Conservation (phyloP, 2,888 invertebrate genomes). For the Microctonus brassicae region DNA sequence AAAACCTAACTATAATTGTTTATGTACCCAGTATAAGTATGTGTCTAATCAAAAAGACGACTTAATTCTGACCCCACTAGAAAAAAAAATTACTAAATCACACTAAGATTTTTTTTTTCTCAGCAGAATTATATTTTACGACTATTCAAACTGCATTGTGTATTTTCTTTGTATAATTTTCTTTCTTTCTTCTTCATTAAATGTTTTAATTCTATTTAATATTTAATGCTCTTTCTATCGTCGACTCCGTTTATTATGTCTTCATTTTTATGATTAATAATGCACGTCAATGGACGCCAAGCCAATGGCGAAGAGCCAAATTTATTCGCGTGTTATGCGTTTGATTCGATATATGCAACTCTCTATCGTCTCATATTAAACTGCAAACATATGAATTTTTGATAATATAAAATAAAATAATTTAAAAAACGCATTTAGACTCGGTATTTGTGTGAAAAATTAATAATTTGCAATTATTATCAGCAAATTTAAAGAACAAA, state of each 20-base stretch:
- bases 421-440: neutral
- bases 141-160: constrained; percentile 7
- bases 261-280: constrained; percentile 51
- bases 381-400: neutral
- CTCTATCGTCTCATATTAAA: neutral
- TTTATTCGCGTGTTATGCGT: constrained; percentile 12
- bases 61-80: constrained; percentile 9
- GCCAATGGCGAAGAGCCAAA: constrained; percentile 46
- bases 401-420: no score
- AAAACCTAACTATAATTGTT: constrained; percentile 7
- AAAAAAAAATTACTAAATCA: constrained; percentile 23
- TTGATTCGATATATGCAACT: neutral
- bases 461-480: neutral
- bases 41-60: constrained; percentile 11
- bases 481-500: neutral
- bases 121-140: neutral
- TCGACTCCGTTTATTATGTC: constrained; percentile 38
- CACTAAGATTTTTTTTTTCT: constrained; percentile 4
- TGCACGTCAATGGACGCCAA: constrained; percentile 55
- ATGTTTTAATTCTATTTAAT: constrained; percentile 11
- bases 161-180: constrained; percentile 10
- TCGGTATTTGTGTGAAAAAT: neutral
- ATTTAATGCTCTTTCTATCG: constrained; percentile 21
- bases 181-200: neutral
- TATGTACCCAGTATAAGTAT: constrained; percentile 17